A percentile compares a stretch with the other conserved stretches of the same genome.
Evolutionary conservation across 1,140 invertebrate genomes (phyloP).

Genomic region (Pantala flavescens): DNA sequence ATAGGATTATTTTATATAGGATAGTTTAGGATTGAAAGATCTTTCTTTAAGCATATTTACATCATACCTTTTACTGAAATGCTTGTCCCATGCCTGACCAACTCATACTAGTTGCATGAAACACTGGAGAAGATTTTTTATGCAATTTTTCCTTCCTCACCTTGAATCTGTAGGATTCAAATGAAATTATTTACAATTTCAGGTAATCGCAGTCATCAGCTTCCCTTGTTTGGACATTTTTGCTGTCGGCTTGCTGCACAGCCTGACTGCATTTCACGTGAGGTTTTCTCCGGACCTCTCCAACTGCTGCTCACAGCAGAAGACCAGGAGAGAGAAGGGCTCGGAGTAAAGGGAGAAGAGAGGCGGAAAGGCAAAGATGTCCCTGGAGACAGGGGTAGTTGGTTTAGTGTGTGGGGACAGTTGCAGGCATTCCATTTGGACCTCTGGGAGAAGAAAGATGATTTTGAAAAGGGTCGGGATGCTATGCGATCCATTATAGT

Average conservation of each 20-base stretch:
- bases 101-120: no score
- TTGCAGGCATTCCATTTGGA: slow-evolving; percentile 25
- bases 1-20: no score
- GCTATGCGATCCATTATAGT: slow-evolving; percentile 30
- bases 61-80: no score
- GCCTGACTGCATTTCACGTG: slow-evolving; percentile 48
- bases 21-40: no score
- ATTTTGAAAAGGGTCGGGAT: slow-evolving; percentile 33
- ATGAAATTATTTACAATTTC: slow-evolving; percentile 16
- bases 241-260: slow-evolving; percentile 59
- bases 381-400: slow-evolving; percentile 17
- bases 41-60: no score
- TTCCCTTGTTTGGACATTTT: slow-evolving; percentile 63
- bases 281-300: slow-evolving; percentile 38
- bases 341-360: background rate
- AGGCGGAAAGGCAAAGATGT: background rate
- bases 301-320: background rate
- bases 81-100: no score
- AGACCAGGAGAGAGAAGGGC: background rate
- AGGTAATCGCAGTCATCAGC: slow-evolving; percentile 43
- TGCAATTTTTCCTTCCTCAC: no score
- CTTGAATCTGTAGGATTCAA: no score
- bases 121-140: no score
- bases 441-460: slow-evolving; percentile 36
- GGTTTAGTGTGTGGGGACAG: slow-evolving; percentile 21